These are phyloP conservation scores for Dendroctonus valens DNA, from an alignment of 1,140 invertebrate genomes.

Conservation along the genomic window DNA sequence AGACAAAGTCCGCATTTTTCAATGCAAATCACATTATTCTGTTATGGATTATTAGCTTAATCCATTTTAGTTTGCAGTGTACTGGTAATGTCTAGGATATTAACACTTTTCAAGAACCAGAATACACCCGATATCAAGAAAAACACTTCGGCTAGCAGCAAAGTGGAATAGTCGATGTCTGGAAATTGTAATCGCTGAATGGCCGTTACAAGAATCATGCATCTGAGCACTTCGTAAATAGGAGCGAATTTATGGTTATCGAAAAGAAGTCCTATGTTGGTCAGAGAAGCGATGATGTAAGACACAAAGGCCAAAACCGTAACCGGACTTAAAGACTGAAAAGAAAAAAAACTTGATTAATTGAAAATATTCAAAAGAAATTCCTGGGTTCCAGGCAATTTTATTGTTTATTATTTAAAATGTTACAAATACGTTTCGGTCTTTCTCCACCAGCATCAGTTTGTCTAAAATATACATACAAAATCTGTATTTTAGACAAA, in stretches of 20 bases:
- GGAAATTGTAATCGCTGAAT: conserved; percentile 42
- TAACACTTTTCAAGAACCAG: conserved; percentile 50
- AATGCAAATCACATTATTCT: no score
- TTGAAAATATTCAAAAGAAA: not conserved
- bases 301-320: conserved; percentile 57
- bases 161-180: conserved; percentile 33
- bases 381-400: no score
- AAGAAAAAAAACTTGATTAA: conserved; percentile 43
- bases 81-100: conserved; percentile 42
- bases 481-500: not conserved
- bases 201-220: conserved; percentile 44
- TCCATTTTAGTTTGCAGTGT: not conserved
- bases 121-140: conserved; percentile 51
- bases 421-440: no score
- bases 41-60: not conserved
- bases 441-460: no score
- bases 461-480: no score
- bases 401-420: no score
- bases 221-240: conserved; percentile 46
- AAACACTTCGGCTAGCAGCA: conserved; percentile 46
- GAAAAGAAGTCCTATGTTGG: conserved; percentile 68
- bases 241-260: conserved; percentile 52
- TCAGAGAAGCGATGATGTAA: conserved; percentile 66
- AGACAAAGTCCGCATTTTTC: no score
- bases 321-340: conserved; percentile 60